Conservation (phyloP, 1,140 invertebrate species). For the Neoseiulus cucumeris region DNA sequence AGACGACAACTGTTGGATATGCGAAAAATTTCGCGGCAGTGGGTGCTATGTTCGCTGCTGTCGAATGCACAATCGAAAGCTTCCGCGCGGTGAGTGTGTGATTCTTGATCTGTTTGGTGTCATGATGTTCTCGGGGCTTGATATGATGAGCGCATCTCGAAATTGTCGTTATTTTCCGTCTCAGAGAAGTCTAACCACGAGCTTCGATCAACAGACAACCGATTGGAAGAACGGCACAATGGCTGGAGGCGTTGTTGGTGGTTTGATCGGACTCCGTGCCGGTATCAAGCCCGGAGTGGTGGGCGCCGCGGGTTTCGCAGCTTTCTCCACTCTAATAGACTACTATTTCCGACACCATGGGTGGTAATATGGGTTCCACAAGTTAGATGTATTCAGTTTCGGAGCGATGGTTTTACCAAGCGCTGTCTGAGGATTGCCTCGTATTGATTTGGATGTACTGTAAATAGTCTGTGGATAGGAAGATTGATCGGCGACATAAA, state of each 20-base stretch:
- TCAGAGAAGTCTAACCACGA: constrained; percentile 1
- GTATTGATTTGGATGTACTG: no score
- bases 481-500: no score
- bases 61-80: constrained; percentile 78
- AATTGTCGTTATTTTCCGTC: no score
- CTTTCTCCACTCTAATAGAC: constrained; percentile 82
- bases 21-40: constrained; percentile 94
- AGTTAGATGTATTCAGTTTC: no score
- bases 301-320: constrained; percentile 81
- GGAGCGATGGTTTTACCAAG: no score
- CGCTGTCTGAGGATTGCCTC: no score
- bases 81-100: constrained; percentile 32
- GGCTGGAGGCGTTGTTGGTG: constrained; percentile 78
- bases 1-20: constrained; percentile 63
- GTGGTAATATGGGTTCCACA: background rate
- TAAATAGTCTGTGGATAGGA: no score
- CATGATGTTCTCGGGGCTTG: no score
- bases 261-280: constrained; percentile 80
- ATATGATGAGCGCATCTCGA: no score
- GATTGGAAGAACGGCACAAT: constrained; percentile 93
- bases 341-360: constrained; percentile 46
- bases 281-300: constrained; percentile 74
- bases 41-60: constrained; percentile 71
- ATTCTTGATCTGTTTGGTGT: constrained; percentile 10
- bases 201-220: constrained; percentile 38